A percentile compares a stretch with the other conserved stretches of the same genome.
Evolutionary conservation across 2,888 invertebrate genomes (phyloP).

Genomic region (Aphrophora alni): DNA sequence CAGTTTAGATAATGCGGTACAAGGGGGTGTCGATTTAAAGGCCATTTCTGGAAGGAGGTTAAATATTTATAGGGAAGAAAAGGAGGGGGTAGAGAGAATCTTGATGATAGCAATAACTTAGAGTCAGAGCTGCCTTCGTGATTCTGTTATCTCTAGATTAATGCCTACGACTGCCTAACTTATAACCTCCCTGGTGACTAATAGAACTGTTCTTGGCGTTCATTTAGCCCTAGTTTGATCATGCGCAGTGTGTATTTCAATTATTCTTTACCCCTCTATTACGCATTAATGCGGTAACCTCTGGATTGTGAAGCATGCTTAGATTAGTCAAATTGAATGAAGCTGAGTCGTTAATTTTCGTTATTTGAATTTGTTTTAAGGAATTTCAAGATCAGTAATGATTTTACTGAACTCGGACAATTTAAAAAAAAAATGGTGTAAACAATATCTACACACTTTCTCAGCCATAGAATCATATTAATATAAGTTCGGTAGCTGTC

Average conservation of each 20-base stretch:
- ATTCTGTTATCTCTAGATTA: constrained; percentile 2
- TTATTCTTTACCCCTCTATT: neutral
- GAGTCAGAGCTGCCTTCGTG: neutral
- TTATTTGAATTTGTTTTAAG: neutral
- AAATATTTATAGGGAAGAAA: neutral
- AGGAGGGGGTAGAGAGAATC: neutral
- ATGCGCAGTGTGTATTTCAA: neutral
- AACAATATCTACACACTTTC: no score
- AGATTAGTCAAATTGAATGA: no score
- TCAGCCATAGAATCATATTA: no score
- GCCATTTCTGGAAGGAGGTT: constrained; percentile 6
- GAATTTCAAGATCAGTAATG: no score
- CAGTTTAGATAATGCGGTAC: constrained; percentile 3
- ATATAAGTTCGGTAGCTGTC: no score
- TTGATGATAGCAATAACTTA: constrained; percentile 2
- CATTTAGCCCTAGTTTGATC: neutral
- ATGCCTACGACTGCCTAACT: neutral
- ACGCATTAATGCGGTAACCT: neutral
- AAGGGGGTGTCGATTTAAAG: constrained; percentile 7
- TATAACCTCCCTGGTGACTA: neutral
- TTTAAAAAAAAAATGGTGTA: no score
- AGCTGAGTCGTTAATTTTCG: neutral
- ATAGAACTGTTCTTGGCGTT: constrained; percentile 2
- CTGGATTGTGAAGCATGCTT: neutral
- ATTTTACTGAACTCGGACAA: no score